Evolutionary conservation across 1,140 invertebrate genomes (phyloP), one percentile per base, ranked within the genome.

Genomic region (Drosophila sturtevanti): DNA sequence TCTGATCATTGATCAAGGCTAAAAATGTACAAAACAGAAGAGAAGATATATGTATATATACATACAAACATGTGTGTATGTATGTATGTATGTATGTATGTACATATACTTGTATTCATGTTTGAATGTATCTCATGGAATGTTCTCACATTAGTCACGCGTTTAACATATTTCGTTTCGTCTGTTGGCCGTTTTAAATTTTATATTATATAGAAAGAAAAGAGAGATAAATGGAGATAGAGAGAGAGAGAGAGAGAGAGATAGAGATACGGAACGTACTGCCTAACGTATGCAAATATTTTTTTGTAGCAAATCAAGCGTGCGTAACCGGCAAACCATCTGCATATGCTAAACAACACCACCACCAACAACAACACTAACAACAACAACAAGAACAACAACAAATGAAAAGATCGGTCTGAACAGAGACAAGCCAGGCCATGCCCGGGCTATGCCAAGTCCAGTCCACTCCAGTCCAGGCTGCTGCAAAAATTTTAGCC

Each of bases 71-170:
- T 44, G 14, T 38, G 14, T 41, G 14, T 41, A 41, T 41, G n/a
- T 41, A 12, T 38, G 5, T n/a, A 2, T 41, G 11, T 5, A 51
- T 51, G 11, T 44, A 16, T n/a, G n/a, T n/a, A n/a, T n/a, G n/a
- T n/a, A n/a, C n/a, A n/a, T n/a, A n/a, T n/a, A n/a, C 22, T 24
- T 31, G 27, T 31, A 31, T 31, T 4, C 44, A 18, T 14, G 51
- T 54, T 54, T 31, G 52, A 86, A 89, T 87, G 82, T 89, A 87
- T 79, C 79, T 78, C 58, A 12, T 65, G 79, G 77, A 89, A 87
- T 85, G 84, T 87, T 87, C 84, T 87, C 84, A 87, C 84, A 89
- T 87, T 87, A 87, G 84, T 87, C 79, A 87, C 85, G 84, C 84
- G 84, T 80, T 87, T 87, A 87, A 89, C 84, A 87, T 87, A 89